Base-by-base conservation (phyloP, 2,888 invertebrate species). In the Cremastobaeus sp. region DNA sequence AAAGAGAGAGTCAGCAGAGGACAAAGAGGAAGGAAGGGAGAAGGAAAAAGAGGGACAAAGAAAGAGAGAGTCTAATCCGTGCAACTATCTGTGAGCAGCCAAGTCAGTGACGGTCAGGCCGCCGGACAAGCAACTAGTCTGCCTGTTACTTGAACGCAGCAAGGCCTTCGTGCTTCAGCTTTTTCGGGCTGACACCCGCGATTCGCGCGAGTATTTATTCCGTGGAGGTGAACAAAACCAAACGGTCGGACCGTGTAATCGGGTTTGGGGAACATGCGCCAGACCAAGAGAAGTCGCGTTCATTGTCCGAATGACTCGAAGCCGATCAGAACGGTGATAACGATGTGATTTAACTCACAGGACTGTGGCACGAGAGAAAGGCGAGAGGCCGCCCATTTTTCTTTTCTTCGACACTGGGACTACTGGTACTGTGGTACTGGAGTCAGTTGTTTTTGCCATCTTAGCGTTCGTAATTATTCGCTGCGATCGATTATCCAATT, bases 21-120 rank as follows among this genome's bases (percentile, higher is more conserved):
- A n/a, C n/a, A n/a, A n/a, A n/a, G 41, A 37, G 41, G 25, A 50
- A 21, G 48, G n/a, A n/a, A 55, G 52, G 35, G 20, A 17, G 45
- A 17, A 30, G 37, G 18, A 25, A 5, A 43, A 39, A 55, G 54
- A 28, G 54, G 34, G 39, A 50, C 21, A 50, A 28, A 48, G 45
- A 45, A 37, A 62, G 43, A 59, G 47, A 52, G 60, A 66, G 37
- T 39, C 66, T 52, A 57, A 75, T 71, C 71, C 57, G 45, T 65
- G 71, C 59, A 59, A 71, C 66, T 68, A 54, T 55, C 47, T 70
- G 73, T 66, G n/a, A n/a, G n/a, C n/a, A n/a, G n/a, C n/a, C 55
- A 74, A 74, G 70, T 69, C 77, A 78, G 77, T 78, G 77, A 78
- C 78, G 78, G 77, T 75, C 76, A 72, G 75, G 71, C 78, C 73